Base-by-base conservation (phyloP, 1,140 invertebrate species). In the Pseudomyrmex dendroicus region DNA sequence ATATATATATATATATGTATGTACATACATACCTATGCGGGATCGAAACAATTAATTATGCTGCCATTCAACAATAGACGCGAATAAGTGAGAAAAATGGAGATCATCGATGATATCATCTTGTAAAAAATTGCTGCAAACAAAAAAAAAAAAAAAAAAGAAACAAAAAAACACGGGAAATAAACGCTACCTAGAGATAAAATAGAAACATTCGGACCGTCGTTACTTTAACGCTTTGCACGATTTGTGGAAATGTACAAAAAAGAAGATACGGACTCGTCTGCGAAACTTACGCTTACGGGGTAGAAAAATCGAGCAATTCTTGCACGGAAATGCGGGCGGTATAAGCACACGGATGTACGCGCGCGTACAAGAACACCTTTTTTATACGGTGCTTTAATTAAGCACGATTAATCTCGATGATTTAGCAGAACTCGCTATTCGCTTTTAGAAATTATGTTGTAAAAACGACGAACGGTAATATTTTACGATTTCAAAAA, bases 361-460 rank as follows among this genome's bases (percentile, higher is more conserved):
- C 25, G 17, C 22, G 20, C 9, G 15, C 10, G 35, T 22, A 59
- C 44, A 68, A 57, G 50, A 52, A 44, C 22, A 73, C 54, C 15
- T n/a, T 62, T 62, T 67, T 73, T 61, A 52, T 7, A 13, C 12
- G 56, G 22, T n/a, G 62, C 56, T 82, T 56, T 86, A 86, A 86
- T 86, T 86, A 85, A 82, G 46, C 74, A 22, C 74, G 67, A 86
- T 84, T 86, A 85, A 86, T 70, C 22, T 15, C 48, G 25, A 68
- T 67, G 17, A 64, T 48, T 48, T 10, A 63, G 10, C 25, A 20
- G 35, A 10, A 13, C 22, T 8, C 68, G 85, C 50, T 85, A 46
- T 12, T 63, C 59, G 76, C 59, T 76, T 76, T 59, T 70, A 59
- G 7, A 57, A 57, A 15, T 9, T 9, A 10, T 57, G 22, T 17